Conservation (phyloP, 1,140 invertebrate genomes). For the Drosophila ananassae region DNA sequence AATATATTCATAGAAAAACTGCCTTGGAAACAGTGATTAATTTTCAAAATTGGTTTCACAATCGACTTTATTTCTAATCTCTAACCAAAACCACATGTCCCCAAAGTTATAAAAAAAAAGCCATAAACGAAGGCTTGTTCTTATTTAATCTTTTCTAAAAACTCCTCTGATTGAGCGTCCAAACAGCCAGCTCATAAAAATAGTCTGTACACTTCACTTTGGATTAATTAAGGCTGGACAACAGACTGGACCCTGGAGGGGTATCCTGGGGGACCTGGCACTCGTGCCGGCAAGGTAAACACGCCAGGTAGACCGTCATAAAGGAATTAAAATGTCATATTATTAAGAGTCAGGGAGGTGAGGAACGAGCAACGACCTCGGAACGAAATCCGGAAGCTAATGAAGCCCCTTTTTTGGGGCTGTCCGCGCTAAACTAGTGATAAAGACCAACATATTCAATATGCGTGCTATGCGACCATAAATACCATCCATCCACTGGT, state of each 20-base stretch:
- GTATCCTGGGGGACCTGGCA: constrained; percentile 10
- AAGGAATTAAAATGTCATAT: constrained; percentile 21
- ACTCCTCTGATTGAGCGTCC: not conserved
- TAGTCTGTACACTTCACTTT: constrained; percentile 9
- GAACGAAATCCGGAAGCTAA: constrained; percentile 43
- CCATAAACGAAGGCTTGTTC: not conserved
- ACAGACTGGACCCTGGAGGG: not conserved
- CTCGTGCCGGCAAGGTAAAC: constrained; percentile 18
- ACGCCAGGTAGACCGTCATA: constrained; percentile 16
- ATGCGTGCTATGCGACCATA: constrained; percentile 44
- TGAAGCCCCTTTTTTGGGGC: constrained; percentile 21
- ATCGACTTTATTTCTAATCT: not conserved
- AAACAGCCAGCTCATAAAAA: not conserved
- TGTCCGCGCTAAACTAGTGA: constrained; percentile 24
- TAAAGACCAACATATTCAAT: constrained; percentile 36
- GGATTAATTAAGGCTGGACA: constrained; percentile 28
- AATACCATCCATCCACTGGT: constrained; percentile 6
- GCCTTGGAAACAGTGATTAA: not conserved
- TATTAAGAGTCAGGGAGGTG: not conserved
- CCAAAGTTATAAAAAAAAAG: not conserved
- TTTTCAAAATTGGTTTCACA: not conserved
- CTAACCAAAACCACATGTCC: not conserved
- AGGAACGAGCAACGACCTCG: constrained; percentile 52
- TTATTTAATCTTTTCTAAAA: constrained; percentile 13
- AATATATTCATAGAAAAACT: not conserved